phyloP scores from a whole-genome alignment of 2,888 invertebrate genomes.

The Drosophila robusta region DNA sequence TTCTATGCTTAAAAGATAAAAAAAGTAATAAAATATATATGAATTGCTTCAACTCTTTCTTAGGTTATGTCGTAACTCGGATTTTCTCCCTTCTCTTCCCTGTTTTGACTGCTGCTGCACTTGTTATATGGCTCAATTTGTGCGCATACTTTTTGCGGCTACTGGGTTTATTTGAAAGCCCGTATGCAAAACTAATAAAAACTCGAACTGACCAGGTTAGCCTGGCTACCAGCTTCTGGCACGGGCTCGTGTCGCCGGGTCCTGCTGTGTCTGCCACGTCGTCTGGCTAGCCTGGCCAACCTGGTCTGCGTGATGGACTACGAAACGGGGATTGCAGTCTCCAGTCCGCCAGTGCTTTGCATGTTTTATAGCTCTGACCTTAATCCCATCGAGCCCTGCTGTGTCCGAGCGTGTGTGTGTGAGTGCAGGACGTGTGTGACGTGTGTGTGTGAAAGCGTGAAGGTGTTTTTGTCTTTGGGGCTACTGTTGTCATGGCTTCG shows the following conservation, averaged over 20 bases:
- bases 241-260: conserved; percentile 13
- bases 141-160: conserved; percentile 32
- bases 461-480: conserved; percentile 70
- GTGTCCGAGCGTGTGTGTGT: conserved; percentile 1
- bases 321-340: conserved; percentile 26
- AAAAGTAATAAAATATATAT: too few species aligned
- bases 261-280: background rate
- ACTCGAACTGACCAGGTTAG: conserved; percentile 49
- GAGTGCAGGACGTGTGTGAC: background rate
- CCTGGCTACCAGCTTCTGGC: conserved; percentile 18
- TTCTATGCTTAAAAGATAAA: too few species aligned
- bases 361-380: conserved; percentile 77
- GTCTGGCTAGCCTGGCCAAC: conserved; percentile 6
- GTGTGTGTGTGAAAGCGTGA: conserved; percentile 53
- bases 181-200: conserved; percentile 64
- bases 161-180: conserved; percentile 31
- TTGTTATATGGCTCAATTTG: conserved; percentile 19
- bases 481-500: conserved; percentile 36
- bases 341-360: conserved; percentile 57
- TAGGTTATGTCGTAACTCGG: too few species aligned
- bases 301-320: conserved; percentile 56
- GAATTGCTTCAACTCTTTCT: too few species aligned
- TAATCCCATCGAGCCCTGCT: conserved; percentile 60
- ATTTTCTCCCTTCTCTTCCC: background rate
- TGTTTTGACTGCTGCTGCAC: background rate